A percentile compares a stretch with the other conserved stretches of the same genome.
Evolutionary conservation across 2,888 invertebrate species (phyloP).

Genomic region (Malthinus flaveolus): DNA sequence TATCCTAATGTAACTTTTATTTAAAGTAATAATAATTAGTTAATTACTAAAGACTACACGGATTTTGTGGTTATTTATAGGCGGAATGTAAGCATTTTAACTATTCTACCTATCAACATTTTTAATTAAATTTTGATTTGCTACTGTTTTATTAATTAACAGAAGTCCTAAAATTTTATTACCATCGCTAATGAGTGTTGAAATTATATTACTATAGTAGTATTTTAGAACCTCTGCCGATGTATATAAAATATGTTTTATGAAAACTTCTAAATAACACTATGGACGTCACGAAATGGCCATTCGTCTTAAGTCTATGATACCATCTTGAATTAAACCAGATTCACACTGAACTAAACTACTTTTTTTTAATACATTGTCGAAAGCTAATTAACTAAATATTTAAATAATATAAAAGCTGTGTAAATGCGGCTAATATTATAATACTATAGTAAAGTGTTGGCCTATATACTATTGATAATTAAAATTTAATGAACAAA

Average conservation of each 20-base stretch:
- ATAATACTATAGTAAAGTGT: constrained; percentile 27
- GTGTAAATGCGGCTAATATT: constrained; percentile 17
- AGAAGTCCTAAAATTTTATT: constrained; percentile 20
- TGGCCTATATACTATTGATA: constrained; percentile 36
- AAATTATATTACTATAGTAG: constrained; percentile 23
- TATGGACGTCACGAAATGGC: constrained; percentile 39
- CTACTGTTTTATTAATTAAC: constrained; percentile 25
- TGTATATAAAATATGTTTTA: constrained; percentile 24
- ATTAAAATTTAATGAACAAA: constrained; percentile 40
- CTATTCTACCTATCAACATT: constrained; percentile 11
- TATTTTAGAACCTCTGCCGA: constrained; percentile 21
- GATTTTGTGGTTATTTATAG: constrained; percentile 15
- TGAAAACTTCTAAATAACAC: constrained; percentile 15
- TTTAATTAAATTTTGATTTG: constrained; percentile 27
- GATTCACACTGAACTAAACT: constrained; percentile 31
- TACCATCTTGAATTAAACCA: constrained; percentile 39
- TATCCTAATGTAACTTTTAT: constrained; percentile 9
- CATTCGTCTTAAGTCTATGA: constrained; percentile 39
- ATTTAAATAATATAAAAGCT: constrained; percentile 15
- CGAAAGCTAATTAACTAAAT: neutral
- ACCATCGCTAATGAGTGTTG: constrained; percentile 11
- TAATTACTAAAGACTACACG: constrained; percentile 18
- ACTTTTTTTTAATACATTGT: neutral
- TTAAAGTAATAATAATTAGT: constrained; percentile 13
- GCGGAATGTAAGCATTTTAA: constrained; percentile 15